These are phyloP conservation scores for Graphium colonna DNA, from an alignment of 2,888 invertebrate species.

Conservation along the genomic window DNA sequence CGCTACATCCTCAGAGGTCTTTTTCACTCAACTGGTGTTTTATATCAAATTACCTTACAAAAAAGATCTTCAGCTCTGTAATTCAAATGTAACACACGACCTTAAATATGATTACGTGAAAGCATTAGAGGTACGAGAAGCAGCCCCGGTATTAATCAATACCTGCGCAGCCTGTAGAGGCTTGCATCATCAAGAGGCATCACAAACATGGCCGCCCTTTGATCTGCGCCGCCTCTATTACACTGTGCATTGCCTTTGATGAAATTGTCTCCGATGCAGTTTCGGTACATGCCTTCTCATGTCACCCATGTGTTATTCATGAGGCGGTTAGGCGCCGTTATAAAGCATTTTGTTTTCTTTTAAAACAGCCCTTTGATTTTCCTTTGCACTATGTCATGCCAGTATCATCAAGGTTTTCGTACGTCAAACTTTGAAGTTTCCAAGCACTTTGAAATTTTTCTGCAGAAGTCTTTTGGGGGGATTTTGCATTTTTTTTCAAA, in stretches of 20 bases:
- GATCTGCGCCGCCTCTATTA: conserved; percentile 28
- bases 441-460: not conserved
- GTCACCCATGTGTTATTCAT: conserved; percentile 38
- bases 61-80: no score
- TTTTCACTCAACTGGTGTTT: no score
- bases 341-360: conserved; percentile 13
- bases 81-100: no score
- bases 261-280: conserved; percentile 40
- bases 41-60: no score
- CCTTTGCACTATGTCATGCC: not conserved
- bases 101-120: not conserved
- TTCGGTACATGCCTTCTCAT: conserved; percentile 32
- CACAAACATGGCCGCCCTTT: conserved; percentile 41
- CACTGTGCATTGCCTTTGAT: conserved; percentile 35
- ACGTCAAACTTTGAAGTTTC: not conserved
- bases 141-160: conserved; percentile 34
- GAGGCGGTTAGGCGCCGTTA: conserved; percentile 20
- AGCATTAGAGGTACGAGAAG: not conserved
- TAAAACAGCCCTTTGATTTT: conserved; percentile 2
- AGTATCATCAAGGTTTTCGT: not conserved
- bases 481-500: no score
- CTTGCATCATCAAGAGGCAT: conserved; percentile 26
- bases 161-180: conserved; percentile 36
- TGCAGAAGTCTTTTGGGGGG: no score
- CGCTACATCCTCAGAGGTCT: no score